Percentiles rank a stretch among this genome's conserved stretches.
Conservation (phyloP, 2,113 vertebrate genomes). For the Stictonetta naevosa region DNA sequence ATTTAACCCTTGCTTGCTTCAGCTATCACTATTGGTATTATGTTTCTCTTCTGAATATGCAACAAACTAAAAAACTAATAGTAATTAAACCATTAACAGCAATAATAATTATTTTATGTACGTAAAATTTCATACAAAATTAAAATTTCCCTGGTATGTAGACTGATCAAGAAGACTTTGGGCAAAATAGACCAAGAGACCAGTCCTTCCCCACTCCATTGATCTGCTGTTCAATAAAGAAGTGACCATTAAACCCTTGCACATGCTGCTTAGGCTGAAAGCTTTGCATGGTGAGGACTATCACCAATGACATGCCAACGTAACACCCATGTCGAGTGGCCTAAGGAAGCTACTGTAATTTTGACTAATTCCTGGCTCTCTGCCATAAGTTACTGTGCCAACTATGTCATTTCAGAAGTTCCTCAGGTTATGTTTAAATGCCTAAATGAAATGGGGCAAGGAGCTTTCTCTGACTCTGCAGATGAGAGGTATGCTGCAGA, state of each 20-base stretch:
- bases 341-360: not conserved
- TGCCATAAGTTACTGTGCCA: rapidly evolving
- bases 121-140: not conserved
- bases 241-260: not conserved
- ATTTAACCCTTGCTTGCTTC: slow-evolving; percentile 70
- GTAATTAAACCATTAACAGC: not conserved
- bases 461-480: rapidly evolving
- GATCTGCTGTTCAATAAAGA: not conserved
- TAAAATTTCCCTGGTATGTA: not conserved
- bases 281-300: not conserved
- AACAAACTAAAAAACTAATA: not conserved
- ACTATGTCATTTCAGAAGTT: not conserved
- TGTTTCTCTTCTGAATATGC: not conserved
- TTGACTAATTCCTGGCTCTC: not conserved
- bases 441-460: not conserved
- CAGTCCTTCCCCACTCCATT: not conserved
- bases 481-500: not conserved
- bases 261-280: not conserved
- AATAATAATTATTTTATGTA: not conserved
- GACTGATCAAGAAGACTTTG: not conserved
- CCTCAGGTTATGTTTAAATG: not conserved
- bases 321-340: rapidly evolving
- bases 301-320: rapidly evolving
- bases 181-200: not conserved
- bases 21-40: not conserved